Base-by-base conservation (phyloP, 1,140 invertebrate species). In the Drosophila tsacasi region DNA sequence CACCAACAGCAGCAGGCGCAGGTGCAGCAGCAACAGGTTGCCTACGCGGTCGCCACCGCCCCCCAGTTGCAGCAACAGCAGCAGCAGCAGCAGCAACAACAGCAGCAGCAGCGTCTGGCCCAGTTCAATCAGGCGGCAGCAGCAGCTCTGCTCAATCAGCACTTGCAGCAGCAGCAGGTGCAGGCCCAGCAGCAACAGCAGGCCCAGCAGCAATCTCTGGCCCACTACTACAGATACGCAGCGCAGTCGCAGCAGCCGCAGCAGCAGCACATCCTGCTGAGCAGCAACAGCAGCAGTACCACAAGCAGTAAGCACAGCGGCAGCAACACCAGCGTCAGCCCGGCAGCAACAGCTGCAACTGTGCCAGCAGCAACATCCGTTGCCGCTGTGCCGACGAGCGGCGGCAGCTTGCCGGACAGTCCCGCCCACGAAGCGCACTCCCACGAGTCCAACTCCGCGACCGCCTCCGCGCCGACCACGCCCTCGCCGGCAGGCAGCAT, bases 401-500 rank as follows among this genome's bases (percentile, higher is more conserved):
- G 61, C 66, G 67, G 52, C 77, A 78, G 76, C 75, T 82, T 87
- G 49, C 85, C 84, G 25, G 79, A 77, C 60, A 92, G 82, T 66
- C 77, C 82, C 42, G 84, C 82, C 62, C 89, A 90, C 82, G 91
- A 92, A 67, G 74, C 84, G 44, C 83, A 87, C 32, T 87, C 83
- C 49, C 83, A 87, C 76, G 84, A 89, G 61, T 81, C 83, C 59
- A 81, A 85, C 49, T 86, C 91, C 64, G 74, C 80, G 58, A 83
- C 91, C 54, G 77, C 91, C 60, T 92, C 91, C 49, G 82, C 86
- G 25, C 81, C 91, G 15, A 91, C 91, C 39, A 92, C 91, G 78
- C 91, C 91, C 76, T 87, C 91, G 73, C 91, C 91, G 55, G 78
- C 89, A 60, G 79, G 81, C 59, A 85, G 84, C 39, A 37, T 40